Percentiles rank a stretch among this genome's conserved stretches.
These are phyloP conservation scores for Drosophila putrida DNA, from an alignment of 2,888 invertebrate species.

Conservation along the genomic window DNA sequence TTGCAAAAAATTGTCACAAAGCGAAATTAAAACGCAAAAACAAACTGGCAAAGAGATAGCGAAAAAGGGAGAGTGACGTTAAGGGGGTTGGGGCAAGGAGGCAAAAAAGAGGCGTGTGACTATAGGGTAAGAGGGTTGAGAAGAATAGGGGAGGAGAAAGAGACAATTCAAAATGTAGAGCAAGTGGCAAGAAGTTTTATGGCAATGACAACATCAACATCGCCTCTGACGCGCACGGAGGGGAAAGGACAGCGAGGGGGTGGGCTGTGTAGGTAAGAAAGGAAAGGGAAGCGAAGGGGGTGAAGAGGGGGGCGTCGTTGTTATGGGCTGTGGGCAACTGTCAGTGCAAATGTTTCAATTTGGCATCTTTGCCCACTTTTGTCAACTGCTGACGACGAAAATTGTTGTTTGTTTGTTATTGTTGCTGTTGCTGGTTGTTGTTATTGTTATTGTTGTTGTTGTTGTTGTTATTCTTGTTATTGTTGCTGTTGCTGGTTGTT, in stretches of 20 bases:
- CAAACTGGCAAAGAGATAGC: conserved; percentile 51
- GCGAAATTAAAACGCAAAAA: conserved; percentile 78
- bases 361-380: conserved; percentile 74
- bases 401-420: conserved; percentile 52
- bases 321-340: conserved; percentile 57
- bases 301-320: conserved; percentile 2
- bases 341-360: conserved; percentile 74
- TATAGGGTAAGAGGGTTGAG: not conserved
- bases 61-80: not conserved
- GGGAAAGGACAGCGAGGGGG: not conserved
- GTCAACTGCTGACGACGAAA: conserved; percentile 65
- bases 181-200: conserved; percentile 80
- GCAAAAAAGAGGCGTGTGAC: not conserved
- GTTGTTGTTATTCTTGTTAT: conserved; percentile 12
- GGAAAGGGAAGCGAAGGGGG: not conserved
- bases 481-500: conserved; percentile 12
- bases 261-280: too few species aligned
- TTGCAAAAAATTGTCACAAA: conserved; percentile 73
- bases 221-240: conserved; percentile 18
- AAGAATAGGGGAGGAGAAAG: not conserved
- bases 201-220: conserved; percentile 66
- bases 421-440: conserved; percentile 18
- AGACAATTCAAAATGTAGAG: conserved; percentile 64
- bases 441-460: conserved; percentile 8
- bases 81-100: not conserved